phyloP scores from a whole-genome alignment of 2,888 invertebrate genomes.

The Acronicta aceris region DNA sequence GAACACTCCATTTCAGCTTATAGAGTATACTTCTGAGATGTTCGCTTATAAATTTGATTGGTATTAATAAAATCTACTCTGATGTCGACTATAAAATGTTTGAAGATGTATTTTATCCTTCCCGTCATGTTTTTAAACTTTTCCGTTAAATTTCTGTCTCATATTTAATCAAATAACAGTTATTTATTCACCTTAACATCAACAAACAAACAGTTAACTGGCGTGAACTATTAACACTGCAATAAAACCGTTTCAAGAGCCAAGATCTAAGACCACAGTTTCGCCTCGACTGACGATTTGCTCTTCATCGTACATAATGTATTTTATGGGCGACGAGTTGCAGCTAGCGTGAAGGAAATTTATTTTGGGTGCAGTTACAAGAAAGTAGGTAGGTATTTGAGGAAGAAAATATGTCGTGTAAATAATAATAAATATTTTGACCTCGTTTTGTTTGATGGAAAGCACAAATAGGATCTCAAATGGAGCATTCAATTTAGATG shows the following conservation, averaged over 20 bases:
- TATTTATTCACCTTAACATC: background rate
- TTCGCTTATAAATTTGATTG: no score
- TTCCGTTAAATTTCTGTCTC: no score
- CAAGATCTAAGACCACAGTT: slow-evolving; percentile 44
- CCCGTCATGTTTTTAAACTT: no score
- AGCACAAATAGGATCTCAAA: no score
- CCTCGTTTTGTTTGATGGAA: background rate
- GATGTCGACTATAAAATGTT: no score
- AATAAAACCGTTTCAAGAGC: slow-evolving; percentile 43
- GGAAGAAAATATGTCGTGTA: background rate
- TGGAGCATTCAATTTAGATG: no score
- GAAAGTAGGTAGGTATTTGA: background rate
- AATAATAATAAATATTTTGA: no score
- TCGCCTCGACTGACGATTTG: slow-evolving; percentile 34
- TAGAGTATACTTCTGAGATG: no score
- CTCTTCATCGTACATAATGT: slow-evolving; percentile 24
- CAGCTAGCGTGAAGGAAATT: slow-evolving; percentile 15
- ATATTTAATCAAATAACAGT: background rate
- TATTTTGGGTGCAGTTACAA: slow-evolving; percentile 22
- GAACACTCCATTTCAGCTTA: no score
- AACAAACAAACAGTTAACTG: slow-evolving; percentile 21
- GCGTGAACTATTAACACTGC: slow-evolving; percentile 32
- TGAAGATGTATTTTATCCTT: no score
- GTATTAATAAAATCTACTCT: no score
- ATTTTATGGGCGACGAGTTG: slow-evolving; percentile 27